These are phyloP conservation scores for Pollenia labialis DNA, from an alignment of 2,888 invertebrate species.

Conservation along the genomic window DNA sequence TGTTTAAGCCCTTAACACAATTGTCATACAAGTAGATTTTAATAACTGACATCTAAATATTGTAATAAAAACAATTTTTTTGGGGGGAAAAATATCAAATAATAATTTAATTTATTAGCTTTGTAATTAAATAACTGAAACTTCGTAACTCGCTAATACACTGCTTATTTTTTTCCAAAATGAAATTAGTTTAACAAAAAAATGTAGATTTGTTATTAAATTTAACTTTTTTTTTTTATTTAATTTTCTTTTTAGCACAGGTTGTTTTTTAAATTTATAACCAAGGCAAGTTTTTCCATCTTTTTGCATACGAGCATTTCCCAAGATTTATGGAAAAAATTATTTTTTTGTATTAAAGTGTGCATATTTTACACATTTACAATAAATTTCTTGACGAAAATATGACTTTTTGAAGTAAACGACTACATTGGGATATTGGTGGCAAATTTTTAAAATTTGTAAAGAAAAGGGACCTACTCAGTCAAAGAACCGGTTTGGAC, in stretches of 20 bases:
- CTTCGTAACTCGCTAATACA: slow-evolving; percentile 15
- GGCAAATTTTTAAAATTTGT: no score
- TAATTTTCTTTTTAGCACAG: background rate
- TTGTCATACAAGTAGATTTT: slow-evolving; percentile 15
- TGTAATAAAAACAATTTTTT: slow-evolving; percentile 5
- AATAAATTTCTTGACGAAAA: no score
- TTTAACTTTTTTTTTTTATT: background rate
- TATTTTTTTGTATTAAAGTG: no score
- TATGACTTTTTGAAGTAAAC: no score
- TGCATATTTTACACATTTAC: no score
- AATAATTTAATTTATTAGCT: slow-evolving; percentile 33
- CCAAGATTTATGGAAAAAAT: no score
- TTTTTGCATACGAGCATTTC: no score
- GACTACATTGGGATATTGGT: no score
- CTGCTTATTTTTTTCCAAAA: slow-evolving; percentile 11
- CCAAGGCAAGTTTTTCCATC: no score
- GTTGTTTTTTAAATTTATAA: background rate
- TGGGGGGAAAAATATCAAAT: background rate
- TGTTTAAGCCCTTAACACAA: slow-evolving; percentile 49
- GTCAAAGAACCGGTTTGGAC: no score
- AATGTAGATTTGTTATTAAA: background rate
- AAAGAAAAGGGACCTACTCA: no score
- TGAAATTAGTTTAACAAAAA: slow-evolving; percentile 2
- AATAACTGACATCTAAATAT: slow-evolving; percentile 4
- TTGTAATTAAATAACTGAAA: slow-evolving; percentile 29